A percentile compares a stretch with the other conserved stretches of the same genome.
phyloP scores from a whole-genome alignment of 2,113 vertebrate species.

The Poecilia latipinna region DNA sequence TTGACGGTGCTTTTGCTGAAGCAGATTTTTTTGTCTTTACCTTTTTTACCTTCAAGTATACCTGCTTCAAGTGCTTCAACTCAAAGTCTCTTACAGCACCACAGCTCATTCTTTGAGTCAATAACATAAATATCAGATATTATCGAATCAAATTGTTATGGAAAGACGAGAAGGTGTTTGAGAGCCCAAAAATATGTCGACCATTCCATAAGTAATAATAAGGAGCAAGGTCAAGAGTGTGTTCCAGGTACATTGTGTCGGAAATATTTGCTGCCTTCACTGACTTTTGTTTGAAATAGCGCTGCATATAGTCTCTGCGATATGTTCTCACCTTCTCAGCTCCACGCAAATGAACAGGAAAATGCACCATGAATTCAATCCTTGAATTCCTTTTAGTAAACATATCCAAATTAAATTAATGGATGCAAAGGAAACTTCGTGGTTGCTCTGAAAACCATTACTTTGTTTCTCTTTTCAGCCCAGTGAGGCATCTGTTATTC shows the following conservation, averaged over 20 bases:
- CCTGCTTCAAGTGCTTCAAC: slow-evolving; percentile 38
- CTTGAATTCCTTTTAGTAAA: slow-evolving; percentile 5
- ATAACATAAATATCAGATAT: slow-evolving; percentile 61
- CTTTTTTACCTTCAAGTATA: slow-evolving; percentile 23
- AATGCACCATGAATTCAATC: neutral
- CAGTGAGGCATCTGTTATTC: neutral
- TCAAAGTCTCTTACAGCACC: slow-evolving; percentile 57
- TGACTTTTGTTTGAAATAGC: slow-evolving; percentile 39
- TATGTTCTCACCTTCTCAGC: slow-evolving; percentile 74
- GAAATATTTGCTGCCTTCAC: slow-evolving; percentile 24
- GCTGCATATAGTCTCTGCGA: slow-evolving; percentile 42
- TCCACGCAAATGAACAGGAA: slow-evolving; percentile 68
- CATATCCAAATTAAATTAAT: slow-evolving; percentile 15
- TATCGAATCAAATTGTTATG: slow-evolving; percentile 67
- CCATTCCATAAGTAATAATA: slow-evolving; percentile 70
- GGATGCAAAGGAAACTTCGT: neutral
- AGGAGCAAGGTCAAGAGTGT: slow-evolving; percentile 31
- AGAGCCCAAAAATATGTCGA: slow-evolving; percentile 64
- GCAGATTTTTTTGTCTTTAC: neutral
- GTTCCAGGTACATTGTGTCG: slow-evolving; percentile 52
- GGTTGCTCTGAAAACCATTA: neutral
- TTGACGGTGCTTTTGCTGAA: neutral
- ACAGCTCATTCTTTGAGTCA: slow-evolving; percentile 45
- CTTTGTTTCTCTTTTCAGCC: no score
- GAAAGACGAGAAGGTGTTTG: slow-evolving; percentile 66